phyloP scores from a whole-genome alignment of 2,888 invertebrate genomes.

The Muschampia plurimacula region DNA sequence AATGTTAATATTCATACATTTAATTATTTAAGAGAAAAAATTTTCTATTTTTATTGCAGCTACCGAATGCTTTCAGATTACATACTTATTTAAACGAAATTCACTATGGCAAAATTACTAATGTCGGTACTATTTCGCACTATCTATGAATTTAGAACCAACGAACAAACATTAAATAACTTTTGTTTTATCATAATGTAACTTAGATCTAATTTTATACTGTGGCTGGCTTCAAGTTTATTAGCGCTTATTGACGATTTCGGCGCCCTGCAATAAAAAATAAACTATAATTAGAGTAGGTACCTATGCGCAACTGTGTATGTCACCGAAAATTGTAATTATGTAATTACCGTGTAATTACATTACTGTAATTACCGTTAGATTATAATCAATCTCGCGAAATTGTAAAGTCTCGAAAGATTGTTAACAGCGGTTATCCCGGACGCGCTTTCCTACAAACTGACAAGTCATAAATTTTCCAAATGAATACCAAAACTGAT shows the following conservation, averaged over 20 bases:
- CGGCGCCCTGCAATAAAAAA: slow-evolving; percentile 73
- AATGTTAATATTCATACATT: slow-evolving; percentile 60
- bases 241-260: slow-evolving; percentile 74
- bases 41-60: slow-evolving; percentile 60
- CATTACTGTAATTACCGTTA: too few species aligned
- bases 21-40: slow-evolving; percentile 57
- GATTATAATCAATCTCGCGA: too few species aligned
- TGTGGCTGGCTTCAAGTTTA: slow-evolving; percentile 58
- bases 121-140: slow-evolving; percentile 73
- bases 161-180: slow-evolving; percentile 58
- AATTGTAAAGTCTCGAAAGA: too few species aligned
- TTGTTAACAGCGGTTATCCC: too few species aligned
- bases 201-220: slow-evolving; percentile 43
- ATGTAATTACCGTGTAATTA: too few species aligned
- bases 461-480: too few species aligned
- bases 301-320: background rate
- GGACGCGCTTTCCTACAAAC: too few species aligned
- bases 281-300: background rate
- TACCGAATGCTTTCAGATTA: slow-evolving; percentile 57
- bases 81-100: slow-evolving; percentile 51
- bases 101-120: slow-evolving; percentile 45
- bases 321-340: too few species aligned
- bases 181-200: slow-evolving; percentile 47
- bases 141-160: slow-evolving; percentile 68
- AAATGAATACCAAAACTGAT: too few species aligned